Percentiles rank a stretch among this genome's conserved stretches.
These are phyloP conservation scores for Enteromius anoplus DNA, from an alignment of 2,797 vertebrate species.

Conservation along the genomic window DNA sequence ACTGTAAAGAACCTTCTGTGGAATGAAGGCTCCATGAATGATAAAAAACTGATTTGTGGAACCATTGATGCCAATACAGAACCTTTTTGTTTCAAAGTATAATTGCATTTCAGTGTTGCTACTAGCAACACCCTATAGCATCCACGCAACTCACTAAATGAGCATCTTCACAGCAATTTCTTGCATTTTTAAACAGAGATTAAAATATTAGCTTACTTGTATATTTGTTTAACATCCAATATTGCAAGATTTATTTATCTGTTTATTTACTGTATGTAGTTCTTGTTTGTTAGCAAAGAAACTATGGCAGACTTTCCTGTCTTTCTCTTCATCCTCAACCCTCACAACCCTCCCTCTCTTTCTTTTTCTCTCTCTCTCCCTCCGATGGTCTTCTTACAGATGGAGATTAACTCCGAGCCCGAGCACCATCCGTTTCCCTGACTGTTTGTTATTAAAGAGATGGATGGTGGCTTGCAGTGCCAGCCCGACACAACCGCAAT, in stretches of 20 bases:
- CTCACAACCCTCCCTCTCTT: slow-evolving; percentile 36
- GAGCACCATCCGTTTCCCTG: slow-evolving; percentile 82
- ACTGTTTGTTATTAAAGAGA: slow-evolving; percentile 89
- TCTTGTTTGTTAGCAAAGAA: slow-evolving; percentile 37
- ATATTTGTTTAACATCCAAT: background rate
- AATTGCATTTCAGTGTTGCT: too few species aligned
- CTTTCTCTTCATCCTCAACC: slow-evolving; percentile 44
- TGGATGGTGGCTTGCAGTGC: slow-evolving; percentile 83
- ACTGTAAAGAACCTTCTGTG: too few species aligned
- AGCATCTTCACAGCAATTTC: background rate
- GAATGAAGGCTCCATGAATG: too few species aligned
- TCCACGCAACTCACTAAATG: background rate
- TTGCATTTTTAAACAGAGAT: background rate
- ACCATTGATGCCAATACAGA: too few species aligned
- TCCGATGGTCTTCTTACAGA: slow-evolving; percentile 71
- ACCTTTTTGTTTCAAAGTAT: too few species aligned
- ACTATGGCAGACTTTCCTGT: slow-evolving; percentile 5
- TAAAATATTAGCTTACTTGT: background rate
- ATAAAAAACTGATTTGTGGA: too few species aligned
- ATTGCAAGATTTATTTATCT: background rate
- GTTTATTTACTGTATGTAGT: background rate
- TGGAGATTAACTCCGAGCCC: slow-evolving; percentile 82
- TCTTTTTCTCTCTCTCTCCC: slow-evolving; percentile 31
- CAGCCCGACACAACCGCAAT: slow-evolving; percentile 82
- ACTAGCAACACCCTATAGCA: background rate